Percentiles rank a stretch among this genome's conserved stretches.
Evolutionary conservation across 2,797 vertebrate species (phyloP).

Genomic region (Hapalemur alaotrensis): DNA sequence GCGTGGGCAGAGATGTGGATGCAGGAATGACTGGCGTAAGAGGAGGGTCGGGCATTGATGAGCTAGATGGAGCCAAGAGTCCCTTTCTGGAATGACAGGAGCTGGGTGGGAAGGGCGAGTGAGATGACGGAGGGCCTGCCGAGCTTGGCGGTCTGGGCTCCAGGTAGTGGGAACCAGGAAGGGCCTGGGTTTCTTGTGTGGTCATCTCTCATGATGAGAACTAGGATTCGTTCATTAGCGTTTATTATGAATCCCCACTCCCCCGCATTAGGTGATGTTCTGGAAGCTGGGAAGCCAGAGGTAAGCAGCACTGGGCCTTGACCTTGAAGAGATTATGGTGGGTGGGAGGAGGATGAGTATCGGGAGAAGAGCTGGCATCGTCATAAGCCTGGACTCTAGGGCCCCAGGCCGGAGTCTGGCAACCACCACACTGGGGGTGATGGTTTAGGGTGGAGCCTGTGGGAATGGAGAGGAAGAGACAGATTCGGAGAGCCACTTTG

Average conservation of each 20-base stretch:
- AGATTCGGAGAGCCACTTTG: neutral
- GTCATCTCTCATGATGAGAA: neutral
- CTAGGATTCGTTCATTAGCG: neutral
- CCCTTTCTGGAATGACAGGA: neutral
- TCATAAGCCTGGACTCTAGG: neutral
- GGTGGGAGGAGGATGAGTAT: neutral
- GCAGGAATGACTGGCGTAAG: neutral
- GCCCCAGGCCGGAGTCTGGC: neutral
- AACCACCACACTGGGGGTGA: neutral
- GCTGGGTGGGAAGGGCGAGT: neutral
- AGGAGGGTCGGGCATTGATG: constrained; percentile 1
- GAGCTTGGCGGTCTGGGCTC: neutral
- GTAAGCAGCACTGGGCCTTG: neutral
- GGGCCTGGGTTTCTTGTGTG: neutral
- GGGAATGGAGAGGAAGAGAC: neutral
- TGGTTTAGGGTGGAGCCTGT: neutral
- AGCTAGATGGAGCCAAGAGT: neutral
- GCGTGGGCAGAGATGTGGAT: constrained; percentile 62
- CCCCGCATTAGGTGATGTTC: neutral
- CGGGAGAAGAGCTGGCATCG: neutral
- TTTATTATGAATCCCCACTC: neutral
- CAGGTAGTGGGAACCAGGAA: neutral
- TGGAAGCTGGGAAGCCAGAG: neutral
- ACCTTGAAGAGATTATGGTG: constrained; percentile 29
- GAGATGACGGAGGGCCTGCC: neutral